These are phyloP conservation scores for Pseudopipra pipra DNA, from an alignment of 2,113 vertebrate species.

Conservation along the genomic window DNA sequence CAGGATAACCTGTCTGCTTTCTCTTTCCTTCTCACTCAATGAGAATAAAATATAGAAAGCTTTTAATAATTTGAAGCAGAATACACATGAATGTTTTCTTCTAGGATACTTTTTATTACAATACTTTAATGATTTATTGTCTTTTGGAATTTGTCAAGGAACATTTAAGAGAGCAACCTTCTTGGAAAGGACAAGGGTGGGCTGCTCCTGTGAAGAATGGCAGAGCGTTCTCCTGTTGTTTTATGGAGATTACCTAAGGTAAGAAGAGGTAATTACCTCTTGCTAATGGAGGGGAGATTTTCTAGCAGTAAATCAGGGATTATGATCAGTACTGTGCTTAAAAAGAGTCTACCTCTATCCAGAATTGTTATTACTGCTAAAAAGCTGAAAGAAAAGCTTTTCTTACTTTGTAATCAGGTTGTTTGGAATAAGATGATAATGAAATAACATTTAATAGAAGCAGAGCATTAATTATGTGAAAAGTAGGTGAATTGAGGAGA, in stretches of 20 bases:
- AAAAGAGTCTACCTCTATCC: not conserved
- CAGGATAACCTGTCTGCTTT: not conserved
- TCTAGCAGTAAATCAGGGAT: not conserved
- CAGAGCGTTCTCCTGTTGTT: not conserved
- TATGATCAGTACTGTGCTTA: not conserved
- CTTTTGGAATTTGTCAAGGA: not conserved
- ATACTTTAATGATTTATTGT: not conserved
- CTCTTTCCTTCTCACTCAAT: not conserved
- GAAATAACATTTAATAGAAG: conserved; percentile 26
- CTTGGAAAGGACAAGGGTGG: not conserved
- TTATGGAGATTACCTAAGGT: not conserved
- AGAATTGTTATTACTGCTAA: not conserved
- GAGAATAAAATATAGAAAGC: not conserved
- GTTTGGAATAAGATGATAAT: conserved; percentile 17
- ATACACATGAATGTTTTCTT: not conserved
- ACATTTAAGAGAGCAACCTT: not conserved
- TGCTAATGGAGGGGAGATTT: not conserved
- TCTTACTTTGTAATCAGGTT: not conserved
- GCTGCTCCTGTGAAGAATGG: not conserved
- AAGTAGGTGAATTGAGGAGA: conserved; percentile 22
- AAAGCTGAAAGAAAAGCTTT: conserved; percentile 1
- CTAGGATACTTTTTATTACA: not conserved
- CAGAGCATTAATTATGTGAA: conserved; percentile 8
- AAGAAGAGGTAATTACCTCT: not conserved
- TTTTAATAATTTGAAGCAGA: not conserved